phyloP scores from a whole-genome alignment of 1,140 invertebrate genomes.

The Uloborus diversus region DNA sequence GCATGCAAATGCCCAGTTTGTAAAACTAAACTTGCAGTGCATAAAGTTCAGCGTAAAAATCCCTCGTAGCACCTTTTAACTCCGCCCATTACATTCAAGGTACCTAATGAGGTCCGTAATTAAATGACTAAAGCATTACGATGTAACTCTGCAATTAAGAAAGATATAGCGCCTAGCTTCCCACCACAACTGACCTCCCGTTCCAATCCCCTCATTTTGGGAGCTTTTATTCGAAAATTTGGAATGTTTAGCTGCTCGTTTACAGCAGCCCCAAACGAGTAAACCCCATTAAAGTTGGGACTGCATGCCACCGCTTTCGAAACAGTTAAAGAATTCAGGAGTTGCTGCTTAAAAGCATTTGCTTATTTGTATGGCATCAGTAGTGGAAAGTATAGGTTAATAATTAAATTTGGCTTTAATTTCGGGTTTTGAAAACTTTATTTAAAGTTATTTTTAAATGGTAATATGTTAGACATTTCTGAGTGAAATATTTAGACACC shows the following conservation, averaged over 20 bases:
- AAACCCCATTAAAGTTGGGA: neutral
- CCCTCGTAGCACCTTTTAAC: conserved; percentile 24
- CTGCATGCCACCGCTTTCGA: neutral
- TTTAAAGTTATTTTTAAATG: too few species aligned
- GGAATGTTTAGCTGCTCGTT: conserved; percentile 33
- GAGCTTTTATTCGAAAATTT: conserved; percentile 43
- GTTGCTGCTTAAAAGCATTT: neutral
- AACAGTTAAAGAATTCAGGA: conserved; percentile 1
- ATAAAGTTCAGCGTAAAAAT: too few species aligned
- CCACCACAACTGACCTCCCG: neutral
- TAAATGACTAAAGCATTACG: conserved; percentile 38
- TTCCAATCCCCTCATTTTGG: too few species aligned
- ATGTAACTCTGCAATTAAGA: conserved; percentile 9
- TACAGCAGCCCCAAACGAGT: neutral
- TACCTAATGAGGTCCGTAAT: conserved; percentile 39
- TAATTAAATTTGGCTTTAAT: too few species aligned
- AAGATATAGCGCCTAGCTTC: conserved; percentile 35
- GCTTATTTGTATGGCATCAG: too few species aligned
- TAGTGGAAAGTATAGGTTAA: too few species aligned
- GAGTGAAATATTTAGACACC: too few species aligned
- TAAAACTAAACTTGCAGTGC: too few species aligned
- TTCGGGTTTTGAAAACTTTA: too few species aligned
- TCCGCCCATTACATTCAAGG: conserved; percentile 33
- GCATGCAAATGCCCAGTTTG: too few species aligned
- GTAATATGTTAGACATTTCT: too few species aligned